Conservation (phyloP, 1,140 invertebrate genomes). For the Pogonognathellus flavescens region DNA sequence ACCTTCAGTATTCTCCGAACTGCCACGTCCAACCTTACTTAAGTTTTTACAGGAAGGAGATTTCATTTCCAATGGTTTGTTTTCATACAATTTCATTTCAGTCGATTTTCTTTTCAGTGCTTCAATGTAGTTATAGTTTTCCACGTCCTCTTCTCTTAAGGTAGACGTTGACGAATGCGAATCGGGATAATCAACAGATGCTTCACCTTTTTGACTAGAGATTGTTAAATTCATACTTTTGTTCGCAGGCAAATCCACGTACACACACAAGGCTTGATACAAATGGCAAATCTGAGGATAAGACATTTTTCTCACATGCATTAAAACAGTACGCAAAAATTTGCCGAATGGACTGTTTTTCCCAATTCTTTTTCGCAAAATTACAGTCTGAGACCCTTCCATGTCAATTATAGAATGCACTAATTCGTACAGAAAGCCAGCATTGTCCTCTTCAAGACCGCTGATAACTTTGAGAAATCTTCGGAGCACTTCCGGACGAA, state of each 20-base stretch:
- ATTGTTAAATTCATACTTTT: constrained; percentile 5
- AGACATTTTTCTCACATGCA: constrained; percentile 60
- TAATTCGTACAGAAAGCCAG: constrained; percentile 63
- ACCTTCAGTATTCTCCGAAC: neutral
- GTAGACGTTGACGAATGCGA: constrained; percentile 25
- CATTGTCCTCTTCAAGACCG: constrained; percentile 61
- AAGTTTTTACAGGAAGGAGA: neutral
- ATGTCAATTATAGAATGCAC: constrained; percentile 62
- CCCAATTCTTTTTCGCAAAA: constrained; percentile 60
- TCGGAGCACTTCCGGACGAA: constrained; percentile 58
- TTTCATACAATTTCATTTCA: constrained; percentile 21
- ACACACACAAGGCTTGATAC: constrained; percentile 54
- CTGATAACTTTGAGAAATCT: constrained; percentile 59
- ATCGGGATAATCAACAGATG: neutral
- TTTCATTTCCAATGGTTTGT: neutral
- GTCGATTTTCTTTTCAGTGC: constrained; percentile 28
- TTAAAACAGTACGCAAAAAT: constrained; percentile 58
- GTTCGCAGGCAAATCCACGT: neutral
- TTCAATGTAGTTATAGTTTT: constrained; percentile 26
- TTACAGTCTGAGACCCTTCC: constrained; percentile 54
- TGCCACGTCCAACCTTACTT: neutral
- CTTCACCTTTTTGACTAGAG: constrained; percentile 24
- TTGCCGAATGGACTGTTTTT: constrained; percentile 63
- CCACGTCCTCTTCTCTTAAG: neutral
- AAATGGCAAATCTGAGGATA: constrained; percentile 62